These are phyloP conservation scores for Pogonus chalceus DNA, from an alignment of 1,140 invertebrate genomes.

Conservation along the genomic window DNA sequence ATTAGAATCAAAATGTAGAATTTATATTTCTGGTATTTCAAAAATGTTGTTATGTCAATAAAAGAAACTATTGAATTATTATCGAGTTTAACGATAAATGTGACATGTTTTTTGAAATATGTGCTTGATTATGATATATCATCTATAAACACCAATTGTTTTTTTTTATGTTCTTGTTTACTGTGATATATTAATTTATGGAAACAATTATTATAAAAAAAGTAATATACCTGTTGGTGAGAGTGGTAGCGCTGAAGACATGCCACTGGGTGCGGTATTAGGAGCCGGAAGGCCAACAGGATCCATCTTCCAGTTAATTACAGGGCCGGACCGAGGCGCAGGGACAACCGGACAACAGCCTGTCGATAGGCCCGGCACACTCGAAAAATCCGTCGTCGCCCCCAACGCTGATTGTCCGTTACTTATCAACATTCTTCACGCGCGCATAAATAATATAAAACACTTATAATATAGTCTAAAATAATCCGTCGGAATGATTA, in stretches of 20 bases:
- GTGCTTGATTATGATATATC: background rate
- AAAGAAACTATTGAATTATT: background rate
- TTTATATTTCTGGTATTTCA: no score
- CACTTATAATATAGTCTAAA: background rate
- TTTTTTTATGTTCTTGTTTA: no score
- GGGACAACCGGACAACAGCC: conserved; percentile 32
- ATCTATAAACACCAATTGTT: background rate
- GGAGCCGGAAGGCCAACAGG: conserved; percentile 30
- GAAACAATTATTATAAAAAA: background rate
- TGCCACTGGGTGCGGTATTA: conserved; percentile 28
- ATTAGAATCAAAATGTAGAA: no score
- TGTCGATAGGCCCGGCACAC: conserved; percentile 31
- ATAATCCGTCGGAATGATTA: background rate
- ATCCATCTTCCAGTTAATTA: conserved; percentile 36
- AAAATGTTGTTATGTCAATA: background rate
- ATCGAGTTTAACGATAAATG: background rate
- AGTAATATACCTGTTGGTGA: conserved; percentile 30
- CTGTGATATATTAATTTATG: background rate
- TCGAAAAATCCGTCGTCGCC: conserved; percentile 32
- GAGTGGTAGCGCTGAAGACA: conserved; percentile 26
- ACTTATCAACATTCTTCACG: conserved; percentile 31
- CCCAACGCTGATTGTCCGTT: conserved; percentile 27
- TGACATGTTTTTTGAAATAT: background rate
- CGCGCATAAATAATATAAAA: no score
- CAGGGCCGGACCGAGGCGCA: conserved; percentile 24